phyloP scores from a whole-genome alignment of 37 sponge, comb jelly and placozoan species.

The Dysidea cf. avara region DNA sequence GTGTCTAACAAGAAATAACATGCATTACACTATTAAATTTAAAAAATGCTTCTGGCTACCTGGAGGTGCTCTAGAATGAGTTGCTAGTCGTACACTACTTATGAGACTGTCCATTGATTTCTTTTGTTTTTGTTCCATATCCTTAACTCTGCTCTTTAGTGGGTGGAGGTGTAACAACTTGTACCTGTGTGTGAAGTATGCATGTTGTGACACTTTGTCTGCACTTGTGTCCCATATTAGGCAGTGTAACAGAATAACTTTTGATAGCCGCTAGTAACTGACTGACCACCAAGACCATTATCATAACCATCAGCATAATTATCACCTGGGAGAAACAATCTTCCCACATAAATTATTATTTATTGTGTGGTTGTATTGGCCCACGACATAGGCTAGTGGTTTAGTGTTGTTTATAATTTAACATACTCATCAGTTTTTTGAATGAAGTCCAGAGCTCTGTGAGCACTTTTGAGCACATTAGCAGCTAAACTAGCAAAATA shows the following conservation, averaged over 20 bases:
- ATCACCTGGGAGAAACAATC: no score
- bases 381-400: no score
- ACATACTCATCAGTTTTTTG: slow-evolving; percentile 72
- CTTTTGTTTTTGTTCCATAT: slow-evolving; percentile 83
- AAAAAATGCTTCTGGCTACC: slow-evolving; percentile 19
- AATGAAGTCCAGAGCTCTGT: slow-evolving; percentile 53
- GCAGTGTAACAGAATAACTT: no score
- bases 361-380: no score
- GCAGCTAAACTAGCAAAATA: slow-evolving; percentile 65
- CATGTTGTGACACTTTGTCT: no score
- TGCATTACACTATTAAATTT: background rate
- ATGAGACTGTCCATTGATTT: slow-evolving; percentile 74
- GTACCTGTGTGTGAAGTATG: slow-evolving; percentile 57
- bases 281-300: no score
- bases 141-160: slow-evolving; percentile 61
- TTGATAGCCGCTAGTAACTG: no score
- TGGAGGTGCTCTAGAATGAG: slow-evolving; percentile 47
- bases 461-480: slow-evolving; percentile 63
- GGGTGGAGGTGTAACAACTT: slow-evolving; percentile 70
- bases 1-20: slow-evolving; percentile 31
- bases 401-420: no score
- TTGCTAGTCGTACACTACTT: slow-evolving; percentile 46
- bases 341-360: no score
- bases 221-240: no score
- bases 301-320: no score